Evolutionary conservation across 2,113 vertebrate species (phyloP).

Genomic region (Notechis scutatus): DNA sequence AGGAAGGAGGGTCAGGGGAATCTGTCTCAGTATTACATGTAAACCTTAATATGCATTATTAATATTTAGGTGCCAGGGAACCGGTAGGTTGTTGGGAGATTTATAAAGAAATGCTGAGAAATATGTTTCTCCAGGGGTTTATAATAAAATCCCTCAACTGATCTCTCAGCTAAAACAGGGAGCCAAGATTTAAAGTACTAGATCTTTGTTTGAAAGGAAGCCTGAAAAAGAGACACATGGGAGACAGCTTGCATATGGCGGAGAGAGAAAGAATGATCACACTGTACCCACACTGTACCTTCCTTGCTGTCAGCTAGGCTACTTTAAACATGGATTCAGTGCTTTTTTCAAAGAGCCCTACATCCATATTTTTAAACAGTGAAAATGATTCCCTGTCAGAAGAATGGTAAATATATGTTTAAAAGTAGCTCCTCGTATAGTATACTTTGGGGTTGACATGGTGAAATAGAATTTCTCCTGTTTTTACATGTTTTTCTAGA

Average conservation of each 20-base stretch:
- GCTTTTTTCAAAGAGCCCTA: background rate
- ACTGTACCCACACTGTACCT: background rate
- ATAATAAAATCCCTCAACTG: background rate
- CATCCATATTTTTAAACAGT: background rate
- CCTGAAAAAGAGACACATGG: background rate
- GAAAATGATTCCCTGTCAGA: background rate
- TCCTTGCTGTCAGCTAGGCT: background rate
- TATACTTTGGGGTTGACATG: background rate
- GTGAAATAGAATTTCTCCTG: background rate
- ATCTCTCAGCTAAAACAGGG: background rate
- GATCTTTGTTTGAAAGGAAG: background rate
- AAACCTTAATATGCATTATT: background rate
- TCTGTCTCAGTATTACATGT: background rate
- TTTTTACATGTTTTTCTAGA: background rate
- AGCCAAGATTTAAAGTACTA: background rate
- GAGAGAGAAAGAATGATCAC: background rate
- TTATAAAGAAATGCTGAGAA: background rate
- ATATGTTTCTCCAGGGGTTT: background rate
- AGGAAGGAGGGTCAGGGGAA: background rate
- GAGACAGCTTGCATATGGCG: background rate
- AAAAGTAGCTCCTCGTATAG: background rate
- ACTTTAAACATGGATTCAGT: background rate
- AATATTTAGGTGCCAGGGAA: background rate
- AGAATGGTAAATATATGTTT: background rate
- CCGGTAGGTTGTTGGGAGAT: background rate